Percentiles rank a stretch among this genome's conserved stretches.
phyloP scores from a whole-genome alignment of 1,140 invertebrate species.

The Myzus persicae region DNA sequence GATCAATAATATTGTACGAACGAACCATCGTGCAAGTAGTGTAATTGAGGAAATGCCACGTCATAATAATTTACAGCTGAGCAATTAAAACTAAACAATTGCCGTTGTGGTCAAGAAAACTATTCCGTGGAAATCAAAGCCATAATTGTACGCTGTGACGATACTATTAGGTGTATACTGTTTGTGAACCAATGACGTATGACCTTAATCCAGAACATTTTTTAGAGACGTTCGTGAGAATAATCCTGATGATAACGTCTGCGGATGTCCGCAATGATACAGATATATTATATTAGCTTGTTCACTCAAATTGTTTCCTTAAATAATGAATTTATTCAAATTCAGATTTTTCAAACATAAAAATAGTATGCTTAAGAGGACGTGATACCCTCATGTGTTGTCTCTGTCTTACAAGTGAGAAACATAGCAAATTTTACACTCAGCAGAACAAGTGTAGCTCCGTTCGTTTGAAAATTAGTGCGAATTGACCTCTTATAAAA shows the following conservation, averaged over 20 bases:
- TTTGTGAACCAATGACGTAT: not conserved
- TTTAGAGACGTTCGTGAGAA: no score
- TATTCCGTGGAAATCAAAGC: not conserved
- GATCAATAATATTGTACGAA: not conserved
- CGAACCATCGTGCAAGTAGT: not conserved
- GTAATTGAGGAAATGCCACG: not conserved
- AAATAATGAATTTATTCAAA: not conserved
- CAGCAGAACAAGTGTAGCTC: no score
- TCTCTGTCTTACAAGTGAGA: no score
- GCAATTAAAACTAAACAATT: not conserved
- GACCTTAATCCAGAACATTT: not conserved
- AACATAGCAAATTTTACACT: no score
- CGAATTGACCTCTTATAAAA: no score
- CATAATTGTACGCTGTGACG: not conserved
- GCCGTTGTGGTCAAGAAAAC: not conserved
- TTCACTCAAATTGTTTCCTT: not conserved
- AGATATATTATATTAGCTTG: not conserved
- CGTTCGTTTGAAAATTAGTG: no score
- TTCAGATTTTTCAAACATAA: no score
- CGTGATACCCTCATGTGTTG: no score
- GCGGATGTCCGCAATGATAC: no score
- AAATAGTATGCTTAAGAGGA: no score
- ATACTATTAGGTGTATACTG: not conserved
- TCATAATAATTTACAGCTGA: not conserved
- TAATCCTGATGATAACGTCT: not conserved